A percentile compares a stretch with the other conserved stretches of the same genome.
Evolutionary conservation across 2,888 invertebrate species (phyloP).

Genomic region (Exephanes ischioxanthus): DNA sequence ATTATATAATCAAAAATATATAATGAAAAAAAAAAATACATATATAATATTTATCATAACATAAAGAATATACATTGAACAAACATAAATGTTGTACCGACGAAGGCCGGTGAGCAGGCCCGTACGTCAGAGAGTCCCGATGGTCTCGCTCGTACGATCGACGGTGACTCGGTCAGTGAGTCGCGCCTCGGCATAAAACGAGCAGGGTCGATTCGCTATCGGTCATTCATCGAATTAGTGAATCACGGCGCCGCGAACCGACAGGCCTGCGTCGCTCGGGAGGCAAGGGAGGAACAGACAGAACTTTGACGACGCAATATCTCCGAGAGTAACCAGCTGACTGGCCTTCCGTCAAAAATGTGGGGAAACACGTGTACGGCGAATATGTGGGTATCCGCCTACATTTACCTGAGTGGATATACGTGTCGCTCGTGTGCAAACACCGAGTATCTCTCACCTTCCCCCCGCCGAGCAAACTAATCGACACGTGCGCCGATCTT

Average conservation of each 20-base stretch:
- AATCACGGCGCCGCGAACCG: conserved; percentile 24
- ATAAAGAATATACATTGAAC: neutral
- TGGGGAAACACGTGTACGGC: neutral
- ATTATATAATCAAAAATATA: neutral
- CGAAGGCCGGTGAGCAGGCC: neutral
- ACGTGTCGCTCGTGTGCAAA: neutral
- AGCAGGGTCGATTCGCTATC: conserved; percentile 14
- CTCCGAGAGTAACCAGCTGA: conserved; percentile 26
- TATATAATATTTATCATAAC: neutral
- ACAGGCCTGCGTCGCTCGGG: neutral
- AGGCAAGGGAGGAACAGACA: neutral
- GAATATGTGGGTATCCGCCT: neutral
- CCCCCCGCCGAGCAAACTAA: conserved; percentile 19
- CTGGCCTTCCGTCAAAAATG: conserved; percentile 34
- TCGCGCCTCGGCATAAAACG: conserved; percentile 37
- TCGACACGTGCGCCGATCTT: conserved; percentile 49
- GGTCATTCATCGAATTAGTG: conserved; percentile 44
- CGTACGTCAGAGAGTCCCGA: conserved; percentile 33
- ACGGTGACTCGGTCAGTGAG: conserved; percentile 49
- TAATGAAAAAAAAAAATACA: too few relatives aligned
- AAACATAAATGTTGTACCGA: neutral
- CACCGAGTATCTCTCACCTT: neutral
- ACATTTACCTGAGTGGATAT: neutral
- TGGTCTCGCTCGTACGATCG: conserved; percentile 34
- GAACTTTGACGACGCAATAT: conserved; percentile 17